phyloP scores from a whole-genome alignment of 1,140 invertebrate genomes.

The Drosophila funebris region DNA sequence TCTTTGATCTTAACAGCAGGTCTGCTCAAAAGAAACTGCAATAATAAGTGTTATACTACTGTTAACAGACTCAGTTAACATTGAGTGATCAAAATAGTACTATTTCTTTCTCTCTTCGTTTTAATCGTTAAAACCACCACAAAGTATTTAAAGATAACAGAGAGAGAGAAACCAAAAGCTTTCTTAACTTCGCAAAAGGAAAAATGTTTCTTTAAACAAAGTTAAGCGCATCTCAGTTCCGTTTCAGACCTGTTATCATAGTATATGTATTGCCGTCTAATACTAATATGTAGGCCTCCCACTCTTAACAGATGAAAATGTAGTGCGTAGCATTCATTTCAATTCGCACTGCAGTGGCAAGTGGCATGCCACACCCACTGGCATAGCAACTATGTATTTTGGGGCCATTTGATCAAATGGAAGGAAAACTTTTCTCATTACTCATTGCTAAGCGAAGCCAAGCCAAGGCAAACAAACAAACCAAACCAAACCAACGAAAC shows the following conservation, averaged over 20 bases:
- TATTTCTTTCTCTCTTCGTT: no score
- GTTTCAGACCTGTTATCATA: not conserved
- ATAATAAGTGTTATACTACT: no score
- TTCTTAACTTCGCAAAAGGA: no score
- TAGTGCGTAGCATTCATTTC: constrained; percentile 64
- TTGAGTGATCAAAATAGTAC: no score
- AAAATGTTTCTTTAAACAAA: no score
- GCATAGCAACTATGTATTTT: constrained; percentile 68
- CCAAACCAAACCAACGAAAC: constrained; percentile 46
- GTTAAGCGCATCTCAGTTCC: not conserved
- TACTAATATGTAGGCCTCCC: not conserved
- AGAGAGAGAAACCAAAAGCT: no score
- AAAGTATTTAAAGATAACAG: no score
- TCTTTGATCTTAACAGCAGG: no score
- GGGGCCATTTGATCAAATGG: constrained; percentile 78
- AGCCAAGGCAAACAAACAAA: constrained; percentile 56
- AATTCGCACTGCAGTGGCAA: constrained; percentile 33
- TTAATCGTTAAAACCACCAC: no score
- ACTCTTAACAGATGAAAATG: constrained; percentile 51
- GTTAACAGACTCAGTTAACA: no score
- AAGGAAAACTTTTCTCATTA: constrained; percentile 81
- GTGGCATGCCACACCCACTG: constrained; percentile 30
- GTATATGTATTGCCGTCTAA: not conserved
- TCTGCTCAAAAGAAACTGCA: no score
- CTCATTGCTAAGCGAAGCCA: constrained; percentile 74